These are phyloP conservation scores for Dasyurus viverrinus DNA, from an alignment of 2,113 vertebrate species.

Conservation along the genomic window DNA sequence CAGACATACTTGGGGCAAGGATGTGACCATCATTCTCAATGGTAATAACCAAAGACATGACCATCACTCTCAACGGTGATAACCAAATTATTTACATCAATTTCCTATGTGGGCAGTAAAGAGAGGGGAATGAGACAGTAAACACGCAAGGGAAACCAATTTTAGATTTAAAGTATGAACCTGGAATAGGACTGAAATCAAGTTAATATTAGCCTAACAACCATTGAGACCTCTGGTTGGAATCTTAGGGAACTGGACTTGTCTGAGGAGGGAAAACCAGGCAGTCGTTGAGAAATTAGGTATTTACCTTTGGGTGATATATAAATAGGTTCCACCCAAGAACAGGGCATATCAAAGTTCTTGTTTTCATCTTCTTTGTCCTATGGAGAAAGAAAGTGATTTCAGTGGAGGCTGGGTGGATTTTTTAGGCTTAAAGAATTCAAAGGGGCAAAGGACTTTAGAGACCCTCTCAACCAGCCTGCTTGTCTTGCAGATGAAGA, in stretches of 20 bases:
- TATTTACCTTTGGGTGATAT: slow-evolving; percentile 86
- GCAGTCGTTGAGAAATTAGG: neutral
- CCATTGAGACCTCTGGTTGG: neutral
- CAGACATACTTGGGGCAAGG: neutral
- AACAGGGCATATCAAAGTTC: slow-evolving; percentile 88
- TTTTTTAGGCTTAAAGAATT: neutral
- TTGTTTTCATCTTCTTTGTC: slow-evolving; percentile 73
- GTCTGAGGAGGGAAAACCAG: neutral
- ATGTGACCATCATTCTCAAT: neutral
- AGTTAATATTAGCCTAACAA: neutral
- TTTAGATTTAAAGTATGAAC: neutral
- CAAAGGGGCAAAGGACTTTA: neutral
- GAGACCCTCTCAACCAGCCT: neutral
- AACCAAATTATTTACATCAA: neutral
- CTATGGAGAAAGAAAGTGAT: slow-evolving; percentile 70
- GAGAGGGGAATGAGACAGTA: neutral
- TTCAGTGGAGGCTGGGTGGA: neutral
- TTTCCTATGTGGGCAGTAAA: too few species aligned
- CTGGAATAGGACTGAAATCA: neutral
- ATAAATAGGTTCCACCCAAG: slow-evolving; percentile 88
- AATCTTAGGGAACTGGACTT: neutral
- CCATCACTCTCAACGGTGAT: too few species aligned
- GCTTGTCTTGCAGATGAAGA: neutral
- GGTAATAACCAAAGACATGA: neutral
- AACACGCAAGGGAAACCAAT: neutral